Conservation (phyloP, 2,797 vertebrate species). For the Calcarius lapponicus region DNA sequence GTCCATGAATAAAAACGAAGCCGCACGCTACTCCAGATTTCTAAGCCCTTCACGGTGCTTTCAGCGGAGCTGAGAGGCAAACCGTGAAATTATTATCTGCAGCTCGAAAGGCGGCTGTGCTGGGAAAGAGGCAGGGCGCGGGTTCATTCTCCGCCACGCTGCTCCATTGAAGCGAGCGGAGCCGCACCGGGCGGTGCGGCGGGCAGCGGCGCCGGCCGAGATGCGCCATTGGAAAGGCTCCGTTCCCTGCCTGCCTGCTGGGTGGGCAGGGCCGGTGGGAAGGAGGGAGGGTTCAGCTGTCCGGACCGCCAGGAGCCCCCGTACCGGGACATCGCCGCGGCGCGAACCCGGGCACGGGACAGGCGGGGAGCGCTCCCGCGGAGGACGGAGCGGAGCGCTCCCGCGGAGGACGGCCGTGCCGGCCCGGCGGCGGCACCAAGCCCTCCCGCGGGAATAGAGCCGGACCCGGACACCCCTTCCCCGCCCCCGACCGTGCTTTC, state of each 20-base stretch:
- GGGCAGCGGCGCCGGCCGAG: background rate
- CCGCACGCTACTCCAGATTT: background rate
- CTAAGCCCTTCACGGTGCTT: background rate
- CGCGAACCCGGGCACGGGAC: too few relatives aligned
- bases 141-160: fast-evolving
- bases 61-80: background rate
- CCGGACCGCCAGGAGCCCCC: background rate
- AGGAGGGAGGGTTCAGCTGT: background rate
- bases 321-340: background rate
- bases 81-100: fast-evolving
- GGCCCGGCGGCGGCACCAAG: background rate
- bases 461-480: background rate
- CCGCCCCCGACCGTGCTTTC: background rate
- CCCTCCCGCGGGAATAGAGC: background rate
- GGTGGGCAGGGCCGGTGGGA: background rate
- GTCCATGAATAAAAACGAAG: fast-evolving
- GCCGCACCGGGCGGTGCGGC: background rate
- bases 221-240: background rate
- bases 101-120: background rate
- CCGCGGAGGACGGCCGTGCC: background rate
- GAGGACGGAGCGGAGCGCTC: background rate
- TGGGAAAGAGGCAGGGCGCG: fast-evolving
- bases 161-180: background rate
- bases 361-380: background rate
- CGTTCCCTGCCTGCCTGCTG: background rate